Conservation (phyloP, 1,140 invertebrate species). For the Platyscapa corneri region DNA sequence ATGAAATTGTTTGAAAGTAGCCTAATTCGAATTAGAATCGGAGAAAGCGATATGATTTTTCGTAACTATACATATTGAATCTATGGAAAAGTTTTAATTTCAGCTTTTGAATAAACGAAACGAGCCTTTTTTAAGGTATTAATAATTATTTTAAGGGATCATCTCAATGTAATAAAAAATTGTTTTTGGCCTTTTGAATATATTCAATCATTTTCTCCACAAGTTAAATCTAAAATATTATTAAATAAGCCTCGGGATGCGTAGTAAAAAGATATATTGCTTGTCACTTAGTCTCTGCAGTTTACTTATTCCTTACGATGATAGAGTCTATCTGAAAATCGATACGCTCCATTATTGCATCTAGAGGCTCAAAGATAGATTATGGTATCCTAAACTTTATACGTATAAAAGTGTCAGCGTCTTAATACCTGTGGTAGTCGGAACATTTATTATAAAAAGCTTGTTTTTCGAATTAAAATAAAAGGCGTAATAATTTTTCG, state of each 20-base stretch:
- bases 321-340: slow-evolving; percentile 1
- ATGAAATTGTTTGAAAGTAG: no score
- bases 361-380: neutral
- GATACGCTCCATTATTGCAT: neutral
- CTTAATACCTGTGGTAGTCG: neutral
- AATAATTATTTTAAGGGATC: no score
- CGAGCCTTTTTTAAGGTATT: no score
- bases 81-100: no score
- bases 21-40: no score
- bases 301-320: slow-evolving; percentile 9
- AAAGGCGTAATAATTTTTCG: neutral
- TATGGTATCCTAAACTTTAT: neutral
- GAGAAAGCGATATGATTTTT: no score
- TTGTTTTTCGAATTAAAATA: neutral
- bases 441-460: neutral
- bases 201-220: neutral
- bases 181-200: neutral
- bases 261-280: neutral
- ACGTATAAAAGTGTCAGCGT: neutral
- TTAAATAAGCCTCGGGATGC: neutral
- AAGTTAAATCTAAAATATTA: neutral
- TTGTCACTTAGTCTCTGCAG: slow-evolving; percentile 1
- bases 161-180: neutral
- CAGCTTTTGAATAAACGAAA: no score
- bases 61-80: no score